Base-by-base conservation (phyloP, 2,888 invertebrate genomes). In the Rhabditoides inermis region DNA sequence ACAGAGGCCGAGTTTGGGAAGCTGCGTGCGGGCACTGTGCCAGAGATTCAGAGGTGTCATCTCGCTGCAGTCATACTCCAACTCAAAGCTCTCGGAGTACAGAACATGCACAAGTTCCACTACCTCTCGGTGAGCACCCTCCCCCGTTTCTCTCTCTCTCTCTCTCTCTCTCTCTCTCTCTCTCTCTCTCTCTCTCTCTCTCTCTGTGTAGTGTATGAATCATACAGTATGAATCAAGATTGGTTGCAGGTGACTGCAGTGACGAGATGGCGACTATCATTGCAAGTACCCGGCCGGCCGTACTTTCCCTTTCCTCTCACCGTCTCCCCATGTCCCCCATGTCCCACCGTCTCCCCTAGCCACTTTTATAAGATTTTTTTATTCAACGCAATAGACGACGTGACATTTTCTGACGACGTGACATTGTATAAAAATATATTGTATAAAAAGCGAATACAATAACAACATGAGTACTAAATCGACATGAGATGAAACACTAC, bases 1-100 rank as follows among this genome's bases (percentile, higher is more conserved):
- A 60, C 50, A 2, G 90, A 94, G 77, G 82, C 83, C 35, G 86
- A 86, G 48, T 88, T 83, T 72, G 80, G 83, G 0, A 84, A 84
- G 45, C 77, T 98, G 1, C 81, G 84, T 0, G 79, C 81, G 0
- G 82, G 84, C 23, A 86, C 87, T 0, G 86, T 88, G 0, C 92
- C 95, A 0, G 95, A 98, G 81, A 89, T 98, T 84, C 87, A 88
- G 60, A 79, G 98, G 10, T 86, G 86, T 44, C 89, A 91, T 71
- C 81, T 98, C 45, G 85, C 89, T 0, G 83, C 85, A 0, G 85
- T 88, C 1, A 82, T 95, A 18, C 78, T 98, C 18, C 90, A 90
- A 76, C 77, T 98, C 20, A 94, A 94, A 78, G 91, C 94, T 0
- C 78, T 98, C 0, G 95, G 95, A 0, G 88, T 98, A 49, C 84